These are phyloP conservation scores for Talpa occidentalis DNA, from an alignment of 2,113 vertebrate species.

Conservation along the genomic window DNA sequence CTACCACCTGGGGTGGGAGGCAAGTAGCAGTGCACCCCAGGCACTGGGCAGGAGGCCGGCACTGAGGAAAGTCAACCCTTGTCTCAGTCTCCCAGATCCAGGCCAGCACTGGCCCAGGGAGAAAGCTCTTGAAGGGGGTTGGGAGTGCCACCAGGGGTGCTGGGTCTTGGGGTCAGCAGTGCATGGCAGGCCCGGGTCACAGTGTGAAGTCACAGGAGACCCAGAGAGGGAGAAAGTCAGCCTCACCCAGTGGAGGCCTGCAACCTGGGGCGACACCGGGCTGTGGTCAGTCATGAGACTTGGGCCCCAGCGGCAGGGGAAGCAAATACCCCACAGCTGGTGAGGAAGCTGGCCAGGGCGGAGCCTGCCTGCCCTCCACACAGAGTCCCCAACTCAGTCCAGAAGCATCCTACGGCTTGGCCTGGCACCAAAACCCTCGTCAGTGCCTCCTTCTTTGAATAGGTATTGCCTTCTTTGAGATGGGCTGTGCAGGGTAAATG, in stretches of 20 bases:
- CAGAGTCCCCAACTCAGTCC: neutral
- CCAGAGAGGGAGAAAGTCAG: conserved; percentile 37
- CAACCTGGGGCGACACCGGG: neutral
- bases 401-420: neutral
- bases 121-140: too few species aligned
- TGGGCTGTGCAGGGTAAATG: too few species aligned
- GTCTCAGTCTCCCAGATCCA: neutral
- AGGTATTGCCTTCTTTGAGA: neutral
- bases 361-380: neutral
- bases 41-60: neutral
- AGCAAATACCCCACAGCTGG: neutral
- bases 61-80: neutral
- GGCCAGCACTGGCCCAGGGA: neutral
- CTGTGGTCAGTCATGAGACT: neutral
- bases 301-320: neutral
- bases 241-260: neutral
- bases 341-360: neutral
- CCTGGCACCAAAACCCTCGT: too few species aligned
- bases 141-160: neutral
- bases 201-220: neutral
- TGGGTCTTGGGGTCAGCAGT: neutral
- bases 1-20: neutral
- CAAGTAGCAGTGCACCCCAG: too few species aligned
- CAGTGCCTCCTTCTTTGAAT: neutral
- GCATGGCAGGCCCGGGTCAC: neutral